These are phyloP conservation scores for Hiodon alosoides DNA, from an alignment of 2,113 vertebrate species.

Conservation along the genomic window DNA sequence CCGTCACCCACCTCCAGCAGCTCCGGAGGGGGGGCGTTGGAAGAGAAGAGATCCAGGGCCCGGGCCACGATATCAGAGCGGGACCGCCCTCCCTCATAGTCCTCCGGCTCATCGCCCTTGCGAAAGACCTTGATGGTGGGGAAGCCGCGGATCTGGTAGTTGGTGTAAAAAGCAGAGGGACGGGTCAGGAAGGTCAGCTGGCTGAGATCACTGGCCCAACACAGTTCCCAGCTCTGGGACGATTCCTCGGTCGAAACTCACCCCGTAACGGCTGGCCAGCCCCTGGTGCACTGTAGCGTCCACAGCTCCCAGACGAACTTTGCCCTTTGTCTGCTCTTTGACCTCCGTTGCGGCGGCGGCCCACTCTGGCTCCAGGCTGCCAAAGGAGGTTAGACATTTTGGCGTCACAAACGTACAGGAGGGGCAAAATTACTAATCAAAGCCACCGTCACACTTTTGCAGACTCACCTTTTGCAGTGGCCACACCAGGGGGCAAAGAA, in stretches of 20 bases:
- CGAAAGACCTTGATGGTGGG: conserved; percentile 96
- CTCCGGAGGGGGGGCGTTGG: conserved; percentile 80
- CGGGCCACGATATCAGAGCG: conserved; percentile 75
- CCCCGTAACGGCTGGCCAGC: conserved; percentile 76
- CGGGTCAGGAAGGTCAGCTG: neutral
- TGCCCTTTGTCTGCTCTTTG: conserved; percentile 88
- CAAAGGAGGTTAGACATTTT: neutral
- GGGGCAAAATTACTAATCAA: neutral
- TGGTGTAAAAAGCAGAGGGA: conserved; percentile 5
- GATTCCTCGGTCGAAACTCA: conserved; percentile 50
- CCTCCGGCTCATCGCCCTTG: conserved; percentile 85
- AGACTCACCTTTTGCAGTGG: conserved; percentile 94
- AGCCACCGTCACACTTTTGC: neutral
- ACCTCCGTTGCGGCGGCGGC: conserved; percentile 82
- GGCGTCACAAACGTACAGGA: too few species aligned
- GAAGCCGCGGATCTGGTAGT: conserved; percentile 79
- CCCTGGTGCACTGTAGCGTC: conserved; percentile 85
- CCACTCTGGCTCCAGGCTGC: conserved; percentile 92
- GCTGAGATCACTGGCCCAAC: neutral
- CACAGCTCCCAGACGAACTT: conserved; percentile 83
- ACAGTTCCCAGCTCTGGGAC: neutral
- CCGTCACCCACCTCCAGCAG: conserved; percentile 73
- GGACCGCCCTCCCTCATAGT: conserved; percentile 85
- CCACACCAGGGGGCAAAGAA: conserved; percentile 98
- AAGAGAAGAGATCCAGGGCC: conserved; percentile 87